Base-by-base conservation (phyloP, 2,113 vertebrate genomes). In the Martes martes region DNA sequence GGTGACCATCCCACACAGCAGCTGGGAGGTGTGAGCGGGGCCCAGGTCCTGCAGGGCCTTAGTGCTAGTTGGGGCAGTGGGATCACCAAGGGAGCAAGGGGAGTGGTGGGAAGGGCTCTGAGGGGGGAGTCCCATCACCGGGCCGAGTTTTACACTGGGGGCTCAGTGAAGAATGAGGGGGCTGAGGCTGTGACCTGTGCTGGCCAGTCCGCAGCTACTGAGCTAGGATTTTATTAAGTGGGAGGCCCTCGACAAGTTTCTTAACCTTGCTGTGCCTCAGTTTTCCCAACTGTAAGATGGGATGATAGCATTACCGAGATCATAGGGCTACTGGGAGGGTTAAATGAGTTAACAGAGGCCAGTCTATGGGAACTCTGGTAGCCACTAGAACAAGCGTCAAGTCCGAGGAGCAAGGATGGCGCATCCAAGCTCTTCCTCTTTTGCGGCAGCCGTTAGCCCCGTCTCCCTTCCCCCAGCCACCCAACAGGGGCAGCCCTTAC, bases 401-500 rank as follows among this genome's bases (percentile, higher is more conserved):
- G n/a, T 36, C 33, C 33, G 9, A 36, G 67, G n/a, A 52, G 76
- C 45, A 84, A 50, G 69, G 45, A 7, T 28, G 52, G 1, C 0
- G 2, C 4, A 19, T n/a, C 28, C 1, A 3, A 24, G 78, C 74
- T 57, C 31, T 7, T 11, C 5, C 71, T 42, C 71, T 28, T 42
- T 19, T 8, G 28, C 69, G 1, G 1, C 1, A 21, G 18, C 61
- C 80, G 69, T 39, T 15, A 21, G 59, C 65, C 73, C 26, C 28
- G 33, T 50, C 76, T 2, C 23, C 50, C 50, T 14, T 7, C 13
- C 6, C n/a, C 26, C 26, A 14, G 31, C 16, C 26, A 21, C 4
- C 26, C 2, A 3, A 8, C 1, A 4, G 9, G 57, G 80, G 36
- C 33, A 76, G 3, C 42, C 6, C 47, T 97, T 98, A 99, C 99